These are phyloP conservation scores for Melanaphis sacchari DNA, from an alignment of 1,140 invertebrate species.

Conservation along the genomic window DNA sequence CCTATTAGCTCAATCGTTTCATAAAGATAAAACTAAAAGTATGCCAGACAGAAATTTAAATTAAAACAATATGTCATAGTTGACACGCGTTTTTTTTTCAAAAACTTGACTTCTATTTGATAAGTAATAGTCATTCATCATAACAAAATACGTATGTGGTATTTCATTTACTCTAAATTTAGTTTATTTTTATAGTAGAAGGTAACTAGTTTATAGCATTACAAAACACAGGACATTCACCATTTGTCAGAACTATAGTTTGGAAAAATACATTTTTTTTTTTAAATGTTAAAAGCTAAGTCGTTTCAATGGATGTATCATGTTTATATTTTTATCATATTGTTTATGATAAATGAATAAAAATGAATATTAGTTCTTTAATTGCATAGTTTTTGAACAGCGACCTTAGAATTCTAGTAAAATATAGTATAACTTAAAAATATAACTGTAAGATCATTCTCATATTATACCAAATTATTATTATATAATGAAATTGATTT, in stretches of 20 bases:
- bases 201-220: background rate
- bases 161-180: background rate
- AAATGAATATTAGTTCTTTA: background rate
- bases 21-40: no score
- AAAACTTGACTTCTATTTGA: background rate
- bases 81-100: background rate
- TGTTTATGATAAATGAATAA: background rate
- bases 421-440: background rate
- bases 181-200: background rate
- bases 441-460: background rate
- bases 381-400: background rate
- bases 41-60: background rate
- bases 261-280: background rate
- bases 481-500: background rate
- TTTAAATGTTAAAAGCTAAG: background rate
- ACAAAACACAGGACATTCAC: background rate
- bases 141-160: background rate
- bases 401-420: background rate
- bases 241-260: background rate
- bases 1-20: no score
- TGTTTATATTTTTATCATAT: background rate
- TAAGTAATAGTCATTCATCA: background rate
- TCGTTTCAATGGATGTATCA: background rate
- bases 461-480: background rate
- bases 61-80: background rate